These are phyloP conservation scores for Cryptus armator DNA, from an alignment of 2,888 invertebrate species.

Conservation along the genomic window DNA sequence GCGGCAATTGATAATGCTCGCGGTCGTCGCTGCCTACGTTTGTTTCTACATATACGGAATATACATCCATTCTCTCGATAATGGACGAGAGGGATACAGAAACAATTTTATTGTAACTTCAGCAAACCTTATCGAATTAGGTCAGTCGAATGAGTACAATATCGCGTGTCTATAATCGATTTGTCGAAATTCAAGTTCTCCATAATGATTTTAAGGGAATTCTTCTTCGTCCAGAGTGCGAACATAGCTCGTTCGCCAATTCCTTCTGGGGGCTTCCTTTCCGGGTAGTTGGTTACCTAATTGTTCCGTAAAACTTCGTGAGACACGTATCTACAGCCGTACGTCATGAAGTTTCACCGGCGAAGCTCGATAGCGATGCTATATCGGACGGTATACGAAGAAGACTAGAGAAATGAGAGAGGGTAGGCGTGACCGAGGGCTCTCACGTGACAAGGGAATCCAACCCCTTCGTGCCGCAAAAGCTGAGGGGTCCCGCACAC, in stretches of 20 bases:
- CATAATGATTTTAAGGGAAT: neutral
- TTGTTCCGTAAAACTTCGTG: constrained; percentile 7
- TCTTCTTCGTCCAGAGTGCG: neutral
- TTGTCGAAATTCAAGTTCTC: neutral
- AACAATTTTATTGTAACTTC: neutral
- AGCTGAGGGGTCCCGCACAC: constrained; percentile 48
- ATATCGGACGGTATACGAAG: constrained; percentile 35
- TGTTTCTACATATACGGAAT: neutral
- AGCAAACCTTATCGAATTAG: neutral
- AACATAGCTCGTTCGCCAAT: neutral
- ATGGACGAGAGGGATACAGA: neutral
- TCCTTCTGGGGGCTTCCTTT: neutral
- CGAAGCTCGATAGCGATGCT: neutral
- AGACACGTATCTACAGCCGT: constrained; percentile 15
- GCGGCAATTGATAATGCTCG: constrained; percentile 44
- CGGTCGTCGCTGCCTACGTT: neutral
- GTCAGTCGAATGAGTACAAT: neutral
- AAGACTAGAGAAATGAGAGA: constrained; percentile 35
- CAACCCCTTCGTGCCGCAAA: constrained; percentile 67
- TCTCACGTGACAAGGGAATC: constrained; percentile 66
- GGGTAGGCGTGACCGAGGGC: constrained; percentile 67
- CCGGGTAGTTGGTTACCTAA: neutral
- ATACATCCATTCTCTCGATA: neutral
- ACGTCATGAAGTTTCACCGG: neutral
- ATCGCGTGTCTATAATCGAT: constrained; percentile 11